phyloP scores from a whole-genome alignment of 1,140 invertebrate genomes.

The Drosophila kepulauana region DNA sequence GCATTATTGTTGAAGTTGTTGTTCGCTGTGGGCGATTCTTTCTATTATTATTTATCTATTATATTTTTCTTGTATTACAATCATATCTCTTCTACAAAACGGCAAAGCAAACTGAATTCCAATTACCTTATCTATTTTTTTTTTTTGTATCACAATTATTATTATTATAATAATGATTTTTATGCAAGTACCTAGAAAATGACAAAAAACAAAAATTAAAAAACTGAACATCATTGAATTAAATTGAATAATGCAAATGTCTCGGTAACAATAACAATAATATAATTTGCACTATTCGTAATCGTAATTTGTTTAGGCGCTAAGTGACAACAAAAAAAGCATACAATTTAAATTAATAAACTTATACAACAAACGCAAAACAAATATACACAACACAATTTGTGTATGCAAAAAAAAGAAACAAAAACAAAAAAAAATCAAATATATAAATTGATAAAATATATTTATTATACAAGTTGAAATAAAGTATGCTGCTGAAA shows the following conservation, averaged over 20 bases:
- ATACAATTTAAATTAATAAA: conserved; percentile 31
- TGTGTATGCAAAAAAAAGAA: conserved; percentile 4
- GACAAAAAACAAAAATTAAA: too few relatives aligned
- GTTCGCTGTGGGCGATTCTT: neutral
- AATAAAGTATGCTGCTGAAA: conserved; percentile 56
- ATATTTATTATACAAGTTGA: conserved; percentile 57
- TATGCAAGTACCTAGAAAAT: conserved; percentile 21
- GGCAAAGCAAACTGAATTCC: neutral
- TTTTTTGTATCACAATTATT: neutral
- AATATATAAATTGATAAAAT: conserved; percentile 39
- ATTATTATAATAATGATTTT: conserved; percentile 6
- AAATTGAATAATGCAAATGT: conserved; percentile 34
- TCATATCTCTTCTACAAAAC: neutral
- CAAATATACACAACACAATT: conserved; percentile 2
- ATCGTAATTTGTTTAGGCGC: conserved; percentile 59
- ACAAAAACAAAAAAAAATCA: conserved; percentile 3
- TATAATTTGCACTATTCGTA: conserved; percentile 67
- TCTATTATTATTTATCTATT: conserved; percentile 1
- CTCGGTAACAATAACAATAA: conserved; percentile 54
- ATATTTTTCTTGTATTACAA: neutral
- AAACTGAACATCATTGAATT: conserved; percentile 15
- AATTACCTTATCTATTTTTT: conserved; percentile 2
- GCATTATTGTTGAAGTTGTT: conserved; percentile 28
- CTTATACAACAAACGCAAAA: conserved; percentile 11
- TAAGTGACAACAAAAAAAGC: conserved; percentile 55